Evolutionary conservation across 2,113 vertebrate genomes (phyloP).

Genomic region (Nycticebus coucang): DNA sequence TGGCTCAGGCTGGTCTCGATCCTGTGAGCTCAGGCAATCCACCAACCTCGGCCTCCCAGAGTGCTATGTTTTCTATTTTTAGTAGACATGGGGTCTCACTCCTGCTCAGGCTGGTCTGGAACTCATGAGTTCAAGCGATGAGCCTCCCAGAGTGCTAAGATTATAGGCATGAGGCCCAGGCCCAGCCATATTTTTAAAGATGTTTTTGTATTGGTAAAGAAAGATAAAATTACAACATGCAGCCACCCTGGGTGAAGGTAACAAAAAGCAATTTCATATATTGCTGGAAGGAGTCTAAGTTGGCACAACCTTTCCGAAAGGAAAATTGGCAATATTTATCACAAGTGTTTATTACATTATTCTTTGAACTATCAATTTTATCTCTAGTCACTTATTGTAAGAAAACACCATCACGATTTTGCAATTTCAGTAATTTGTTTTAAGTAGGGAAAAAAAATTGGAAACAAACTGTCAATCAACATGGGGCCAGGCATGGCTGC

Average conservation of each 20-base stretch:
- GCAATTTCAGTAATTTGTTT: background rate
- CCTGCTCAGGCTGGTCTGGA: too few relatives aligned
- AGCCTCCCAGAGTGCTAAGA: too few relatives aligned
- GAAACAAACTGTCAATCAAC: background rate
- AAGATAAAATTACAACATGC: slow-evolving; percentile 17
- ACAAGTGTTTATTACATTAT: background rate
- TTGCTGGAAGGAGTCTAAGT: background rate
- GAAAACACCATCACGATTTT: background rate
- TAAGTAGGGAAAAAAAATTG: background rate
- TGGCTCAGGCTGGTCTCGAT: too few relatives aligned
- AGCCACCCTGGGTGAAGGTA: background rate
- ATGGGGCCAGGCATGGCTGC: too few relatives aligned
- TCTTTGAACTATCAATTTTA: background rate
- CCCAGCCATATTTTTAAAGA: too few relatives aligned
- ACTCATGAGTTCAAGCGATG: too few relatives aligned
- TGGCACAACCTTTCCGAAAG: background rate
- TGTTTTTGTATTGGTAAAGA: background rate
- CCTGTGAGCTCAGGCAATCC: too few relatives aligned
- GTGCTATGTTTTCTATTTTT: too few relatives aligned
- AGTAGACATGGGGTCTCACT: too few relatives aligned
- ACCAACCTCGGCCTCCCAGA: too few relatives aligned
- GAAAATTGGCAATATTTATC: background rate
- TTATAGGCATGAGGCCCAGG: too few relatives aligned
- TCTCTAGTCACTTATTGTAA: slow-evolving; percentile 17
- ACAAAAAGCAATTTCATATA: background rate